Base-by-base conservation (phyloP, 2,888 invertebrate species). In the Ashinkailepas kermadecensis region DNA sequence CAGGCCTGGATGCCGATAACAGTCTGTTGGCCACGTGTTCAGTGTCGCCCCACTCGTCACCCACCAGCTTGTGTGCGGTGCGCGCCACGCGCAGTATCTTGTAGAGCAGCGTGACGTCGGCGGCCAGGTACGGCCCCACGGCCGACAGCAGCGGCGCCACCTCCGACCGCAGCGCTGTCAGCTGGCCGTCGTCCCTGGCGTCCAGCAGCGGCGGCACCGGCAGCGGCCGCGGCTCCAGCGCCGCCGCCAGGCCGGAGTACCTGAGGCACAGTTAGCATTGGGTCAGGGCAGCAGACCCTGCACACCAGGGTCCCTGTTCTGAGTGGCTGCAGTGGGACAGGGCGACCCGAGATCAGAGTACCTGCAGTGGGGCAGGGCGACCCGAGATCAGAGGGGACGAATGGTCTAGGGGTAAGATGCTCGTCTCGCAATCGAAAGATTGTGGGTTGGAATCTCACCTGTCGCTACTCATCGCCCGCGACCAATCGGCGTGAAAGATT, bases 81-180 rank as follows among this genome's bases (percentile, higher is more conserved):
- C 88, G 88, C 74, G 89, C 88, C 10, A 92, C 85, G 67, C 92
- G 87, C 15, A 91, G 86, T 54, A 96, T 88, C 89, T 99, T 99
- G 87, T 95, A 94, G 91, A 98, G 92, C 23, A 99, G 89, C 83
- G 95, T 92, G 1, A 96, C 93, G 89, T 98, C 96, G 85, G 91
- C 91, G 86, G 95, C 93, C 82, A 97, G 89, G 80, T 96, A 93
- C 0, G 98, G 94, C 3, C 99, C 99, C 80, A 99, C 89, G 18
- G 93, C 90, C 83, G 92, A 89, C 25, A 97, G 89, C 90, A 98
- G 95, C 6, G 97, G 96, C 86, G 97, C 91, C 13, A 95, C 93
- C 64, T 91, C 89, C 56, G 92, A 4, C 3, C 79, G 79, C 23
- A 79, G 6, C 13, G 15, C 25, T 13, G 58, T n/a, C 79, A 79